Evolutionary conservation across 2,797 vertebrate species (phyloP).

Genomic region (Adrianichthys oophorus): DNA sequence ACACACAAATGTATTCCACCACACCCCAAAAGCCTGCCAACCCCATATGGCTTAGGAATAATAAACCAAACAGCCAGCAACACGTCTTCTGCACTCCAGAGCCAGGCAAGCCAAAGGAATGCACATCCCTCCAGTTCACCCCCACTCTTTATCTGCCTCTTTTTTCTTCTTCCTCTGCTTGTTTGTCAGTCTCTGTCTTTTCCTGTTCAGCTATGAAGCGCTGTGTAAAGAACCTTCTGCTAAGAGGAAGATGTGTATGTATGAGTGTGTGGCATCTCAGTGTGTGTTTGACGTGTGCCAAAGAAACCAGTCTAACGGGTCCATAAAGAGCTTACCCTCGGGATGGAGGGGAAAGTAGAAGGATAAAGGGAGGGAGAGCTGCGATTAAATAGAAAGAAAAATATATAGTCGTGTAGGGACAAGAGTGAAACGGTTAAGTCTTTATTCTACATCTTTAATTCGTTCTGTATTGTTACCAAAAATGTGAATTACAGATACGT

Average conservation of each 20-base stretch:
- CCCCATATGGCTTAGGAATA: conserved; percentile 74
- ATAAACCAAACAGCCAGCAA: conserved; percentile 74
- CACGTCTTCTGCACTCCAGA: conserved; percentile 65
- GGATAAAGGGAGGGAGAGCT: conserved; percentile 56
- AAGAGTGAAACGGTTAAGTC: conserved; percentile 27
- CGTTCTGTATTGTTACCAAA: conserved; percentile 13
- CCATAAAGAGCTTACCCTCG: conserved; percentile 64
- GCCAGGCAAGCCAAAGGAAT: conserved; percentile 68
- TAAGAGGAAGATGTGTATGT: conserved; percentile 37
- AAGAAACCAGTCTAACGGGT: conserved; percentile 75
- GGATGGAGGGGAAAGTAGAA: conserved; percentile 56
- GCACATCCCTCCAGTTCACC: conserved; percentile 57
- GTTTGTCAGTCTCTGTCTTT: conserved; percentile 56
- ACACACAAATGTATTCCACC: conserved; percentile 50
- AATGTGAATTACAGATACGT: conserved; percentile 34
- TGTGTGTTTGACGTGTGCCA: conserved; percentile 55
- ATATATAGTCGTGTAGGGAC: conserved; percentile 46
- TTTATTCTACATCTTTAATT: conserved; percentile 19
- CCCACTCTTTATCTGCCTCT: conserved; percentile 56
- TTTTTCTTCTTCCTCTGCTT: conserved; percentile 36
- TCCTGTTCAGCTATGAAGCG: conserved; percentile 40
- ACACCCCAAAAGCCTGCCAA: conserved; percentile 67
- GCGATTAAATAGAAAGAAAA: conserved; percentile 62
- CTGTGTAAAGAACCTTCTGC: conserved; percentile 51
- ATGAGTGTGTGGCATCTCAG: conserved; percentile 46